A percentile compares a stretch with the other conserved stretches of the same genome.
phyloP scores from a whole-genome alignment of 2,888 invertebrate genomes.

The Sclerodermus sp. region DNA sequence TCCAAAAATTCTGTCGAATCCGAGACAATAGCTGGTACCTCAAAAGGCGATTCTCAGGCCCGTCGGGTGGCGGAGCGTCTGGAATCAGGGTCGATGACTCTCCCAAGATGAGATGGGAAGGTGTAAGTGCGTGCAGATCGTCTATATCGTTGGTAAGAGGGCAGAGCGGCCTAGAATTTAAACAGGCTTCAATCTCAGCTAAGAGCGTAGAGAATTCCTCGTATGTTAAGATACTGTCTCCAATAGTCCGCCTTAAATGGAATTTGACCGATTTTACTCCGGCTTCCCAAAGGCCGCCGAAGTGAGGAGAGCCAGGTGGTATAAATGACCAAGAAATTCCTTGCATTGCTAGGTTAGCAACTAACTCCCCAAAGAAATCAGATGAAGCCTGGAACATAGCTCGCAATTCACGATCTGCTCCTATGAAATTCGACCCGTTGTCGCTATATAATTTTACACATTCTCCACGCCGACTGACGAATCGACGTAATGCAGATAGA shows the following conservation, averaged over 20 bases:
- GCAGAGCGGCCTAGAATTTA: conserved; percentile 22
- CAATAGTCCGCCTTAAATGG: conserved; percentile 26
- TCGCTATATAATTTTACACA: conserved; percentile 3
- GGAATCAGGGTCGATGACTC: conserved; percentile 20
- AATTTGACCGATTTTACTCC: conserved; percentile 24
- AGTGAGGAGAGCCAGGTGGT: conserved; percentile 7
- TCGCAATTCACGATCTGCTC: conserved; percentile 6
- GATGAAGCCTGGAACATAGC: not conserved
- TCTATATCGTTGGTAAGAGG: conserved; percentile 13
- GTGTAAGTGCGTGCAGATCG: conserved; percentile 21
- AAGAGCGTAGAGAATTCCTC: conserved; percentile 28
- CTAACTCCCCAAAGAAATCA: not conserved
- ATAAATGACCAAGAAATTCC: conserved; percentile 6
- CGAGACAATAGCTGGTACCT: conserved; percentile 24
- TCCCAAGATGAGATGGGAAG: conserved; percentile 31
- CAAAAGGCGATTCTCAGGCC: conserved; percentile 18
- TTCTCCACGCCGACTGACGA: conserved; percentile 10
- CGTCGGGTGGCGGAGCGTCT: conserved; percentile 18
- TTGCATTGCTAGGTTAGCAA: conserved; percentile 1
- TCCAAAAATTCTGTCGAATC: conserved; percentile 28
- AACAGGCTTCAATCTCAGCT: conserved; percentile 21
- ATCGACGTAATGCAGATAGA: conserved; percentile 6
- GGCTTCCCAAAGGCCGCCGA: conserved; percentile 24
- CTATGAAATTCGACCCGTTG: conserved; percentile 7
- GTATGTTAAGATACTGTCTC: conserved; percentile 21